These are phyloP conservation scores for Orthonychiurus folsomi DNA, from an alignment of 2,888 invertebrate species.

Conservation along the genomic window DNA sequence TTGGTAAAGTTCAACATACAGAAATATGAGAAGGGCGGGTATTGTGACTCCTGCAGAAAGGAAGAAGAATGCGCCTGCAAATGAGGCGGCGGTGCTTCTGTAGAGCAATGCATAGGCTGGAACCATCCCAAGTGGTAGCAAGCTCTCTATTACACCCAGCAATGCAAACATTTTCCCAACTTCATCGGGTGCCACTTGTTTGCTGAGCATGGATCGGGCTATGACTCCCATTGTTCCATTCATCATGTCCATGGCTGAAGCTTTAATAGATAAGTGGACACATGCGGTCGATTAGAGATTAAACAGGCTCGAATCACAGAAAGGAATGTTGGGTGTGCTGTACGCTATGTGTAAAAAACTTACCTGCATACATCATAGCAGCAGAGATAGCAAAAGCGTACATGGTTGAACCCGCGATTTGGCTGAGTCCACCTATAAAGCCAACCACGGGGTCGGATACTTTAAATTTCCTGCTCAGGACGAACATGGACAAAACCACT, in stretches of 20 bases:
- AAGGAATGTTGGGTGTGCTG: constrained; percentile 10
- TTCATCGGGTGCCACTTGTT: constrained; percentile 19
- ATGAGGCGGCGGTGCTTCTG: constrained; percentile 16
- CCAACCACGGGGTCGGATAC: constrained; percentile 77
- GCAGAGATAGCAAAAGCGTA: constrained; percentile 71
- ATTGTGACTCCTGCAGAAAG: constrained; percentile 26
- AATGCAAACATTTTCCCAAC: constrained; percentile 26
- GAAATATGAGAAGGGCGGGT: constrained; percentile 24
- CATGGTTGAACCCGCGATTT: constrained; percentile 71
- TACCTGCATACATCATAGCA: constrained; percentile 72
- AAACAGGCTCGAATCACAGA: too few species aligned
- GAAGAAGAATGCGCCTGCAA: constrained; percentile 25
- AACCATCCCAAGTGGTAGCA: constrained; percentile 25
- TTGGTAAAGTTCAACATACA: constrained; percentile 15
- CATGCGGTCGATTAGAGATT: too few species aligned
- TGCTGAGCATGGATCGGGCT: constrained; percentile 26
- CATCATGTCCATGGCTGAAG: constrained; percentile 25
- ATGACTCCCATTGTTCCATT: constrained; percentile 31
- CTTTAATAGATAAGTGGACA: too few species aligned
- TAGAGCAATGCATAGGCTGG: constrained; percentile 26
- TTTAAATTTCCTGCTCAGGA: constrained; percentile 70
- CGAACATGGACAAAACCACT: constrained; percentile 55
- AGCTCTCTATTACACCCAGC: constrained; percentile 21
- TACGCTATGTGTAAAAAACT: too few species aligned
- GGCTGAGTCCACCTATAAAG: constrained; percentile 72